Base-by-base conservation (phyloP, 92 coral and sea anemone species). In the Virgularia gustaviana region DNA sequence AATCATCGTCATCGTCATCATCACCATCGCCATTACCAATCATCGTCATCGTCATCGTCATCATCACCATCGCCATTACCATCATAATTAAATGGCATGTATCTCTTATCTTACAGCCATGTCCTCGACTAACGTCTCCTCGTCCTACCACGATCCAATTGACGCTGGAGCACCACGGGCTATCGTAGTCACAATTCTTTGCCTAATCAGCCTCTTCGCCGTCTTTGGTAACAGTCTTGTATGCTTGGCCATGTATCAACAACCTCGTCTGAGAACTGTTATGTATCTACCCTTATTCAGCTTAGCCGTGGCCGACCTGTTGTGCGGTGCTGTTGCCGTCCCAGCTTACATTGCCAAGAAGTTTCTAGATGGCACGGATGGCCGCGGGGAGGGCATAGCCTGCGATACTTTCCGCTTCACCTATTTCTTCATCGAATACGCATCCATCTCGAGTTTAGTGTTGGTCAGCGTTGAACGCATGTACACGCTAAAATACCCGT, bases 301-400 rank as follows among this genome's bases (percentile, higher is more conserved):
- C 51, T 77, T 94, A 43, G 96, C 99, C 36, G 67, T 94, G 3
- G 99, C 99, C 6, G 99, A 94, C 78, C 79, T 94, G 19, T 75
- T 94, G 49, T 91, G 89, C 30, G 99, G 99, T 4, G 65, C 81
- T 9, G 59, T 94, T 13, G 99, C 99, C 3, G 89, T 94, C 94
- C 99, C 99, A 12, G 81, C 90, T 28, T 94, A 94, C 88, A 87
- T 89, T 27, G 54, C 88, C 16, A 94, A 94, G 75, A 94, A 94
- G 75, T 44, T 94, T 24, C 83, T 35, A 15, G 74, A 79, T 29
- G 73, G 84, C 20, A 71, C 61, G 9, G 36, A 72, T 25, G 47
- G 63, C n/a, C n/a, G n/a, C n/a, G n/a, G n/a, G n/a, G 88, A 80
- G 49, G 61, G 70, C 36, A 66, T 73, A 22, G 82, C 86, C 0